These are phyloP conservation scores for Teinopalpus imperialis DNA, from an alignment of 2,888 invertebrate genomes.

Conservation along the genomic window DNA sequence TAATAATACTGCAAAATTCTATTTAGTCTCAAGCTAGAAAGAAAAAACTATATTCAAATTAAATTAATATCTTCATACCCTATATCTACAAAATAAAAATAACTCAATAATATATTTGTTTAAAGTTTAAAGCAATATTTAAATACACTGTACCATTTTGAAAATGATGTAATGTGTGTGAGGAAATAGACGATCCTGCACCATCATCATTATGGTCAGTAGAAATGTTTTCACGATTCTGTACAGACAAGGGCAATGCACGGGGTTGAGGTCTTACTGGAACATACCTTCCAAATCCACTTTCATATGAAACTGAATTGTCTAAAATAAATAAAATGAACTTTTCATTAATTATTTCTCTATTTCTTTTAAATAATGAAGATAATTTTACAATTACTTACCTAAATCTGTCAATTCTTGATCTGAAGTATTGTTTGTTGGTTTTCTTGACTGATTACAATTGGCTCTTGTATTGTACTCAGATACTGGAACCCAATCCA, in stretches of 20 bases:
- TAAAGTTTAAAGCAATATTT: too few species aligned
- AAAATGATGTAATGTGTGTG: conserved; percentile 71
- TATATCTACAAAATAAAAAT: too few species aligned
- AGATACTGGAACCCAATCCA: conserved; percentile 79
- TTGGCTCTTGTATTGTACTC: conserved; percentile 74
- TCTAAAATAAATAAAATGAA: conserved; percentile 50
- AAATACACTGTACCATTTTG: conserved; percentile 59
- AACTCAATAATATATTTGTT: too few species aligned
- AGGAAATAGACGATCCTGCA: conserved; percentile 54
- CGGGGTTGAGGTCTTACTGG: conserved; percentile 77
- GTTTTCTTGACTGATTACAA: conserved; percentile 73
- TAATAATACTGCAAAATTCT: too few species aligned
- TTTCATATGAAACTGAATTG: conserved; percentile 69
- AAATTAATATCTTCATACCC: too few species aligned
- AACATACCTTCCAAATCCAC: conserved; percentile 76
- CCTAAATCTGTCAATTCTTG: conserved; percentile 76
- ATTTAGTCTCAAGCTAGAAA: too few species aligned
- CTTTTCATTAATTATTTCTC: neutral
- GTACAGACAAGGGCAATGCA: conserved; percentile 66
- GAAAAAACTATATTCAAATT: too few species aligned
- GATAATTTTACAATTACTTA: conserved; percentile 40
- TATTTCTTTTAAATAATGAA: neutral
- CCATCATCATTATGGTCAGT: conserved; percentile 67
- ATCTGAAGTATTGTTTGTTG: conserved; percentile 72
- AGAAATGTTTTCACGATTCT: conserved; percentile 64